Evolutionary conservation across 2,797 vertebrate genomes (phyloP).

Genomic region (Sparidentex hasta): DNA sequence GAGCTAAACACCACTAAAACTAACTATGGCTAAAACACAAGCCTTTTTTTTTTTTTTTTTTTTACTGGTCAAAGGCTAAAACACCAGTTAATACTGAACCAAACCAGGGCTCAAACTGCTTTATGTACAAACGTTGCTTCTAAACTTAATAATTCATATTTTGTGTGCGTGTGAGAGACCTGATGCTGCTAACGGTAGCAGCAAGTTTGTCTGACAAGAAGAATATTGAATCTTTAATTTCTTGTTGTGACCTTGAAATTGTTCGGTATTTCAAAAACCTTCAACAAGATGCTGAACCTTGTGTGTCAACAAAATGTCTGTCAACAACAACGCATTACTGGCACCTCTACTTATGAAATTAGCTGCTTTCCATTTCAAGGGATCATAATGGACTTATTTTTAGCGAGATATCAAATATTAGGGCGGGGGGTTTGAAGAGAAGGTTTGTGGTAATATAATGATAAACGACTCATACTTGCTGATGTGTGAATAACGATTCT

Average conservation of each 20-base stretch:
- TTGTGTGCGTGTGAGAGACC: neutral
- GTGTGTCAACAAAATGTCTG: neutral
- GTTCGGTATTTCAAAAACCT: neutral
- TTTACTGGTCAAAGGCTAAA: neutral
- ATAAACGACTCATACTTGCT: slow-evolving; percentile 6
- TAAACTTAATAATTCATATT: neutral
- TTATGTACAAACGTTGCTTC: neutral
- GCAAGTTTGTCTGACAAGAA: neutral
- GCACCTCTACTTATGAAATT: slow-evolving; percentile 17
- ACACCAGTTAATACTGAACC: too few relatives aligned
- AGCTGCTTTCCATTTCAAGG: slow-evolving; percentile 50
- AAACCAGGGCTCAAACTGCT: neutral
- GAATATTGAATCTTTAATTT: neutral
- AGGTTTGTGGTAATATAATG: slow-evolving; percentile 4
- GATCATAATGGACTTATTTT: slow-evolving; percentile 38
- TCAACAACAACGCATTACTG: neutral
- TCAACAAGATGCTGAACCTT: neutral
- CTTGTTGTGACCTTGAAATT: neutral
- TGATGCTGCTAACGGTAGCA: neutral
- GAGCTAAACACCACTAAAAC: too few relatives aligned
- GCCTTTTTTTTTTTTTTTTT: too few relatives aligned
- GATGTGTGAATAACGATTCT: slow-evolving; percentile 34
- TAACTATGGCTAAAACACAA: too few relatives aligned
- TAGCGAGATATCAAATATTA: slow-evolving; percentile 27
- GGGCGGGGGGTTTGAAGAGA: neutral